Evolutionary conservation across 2,888 invertebrate species (phyloP).

Genomic region (Cerceris ruficornis): DNA sequence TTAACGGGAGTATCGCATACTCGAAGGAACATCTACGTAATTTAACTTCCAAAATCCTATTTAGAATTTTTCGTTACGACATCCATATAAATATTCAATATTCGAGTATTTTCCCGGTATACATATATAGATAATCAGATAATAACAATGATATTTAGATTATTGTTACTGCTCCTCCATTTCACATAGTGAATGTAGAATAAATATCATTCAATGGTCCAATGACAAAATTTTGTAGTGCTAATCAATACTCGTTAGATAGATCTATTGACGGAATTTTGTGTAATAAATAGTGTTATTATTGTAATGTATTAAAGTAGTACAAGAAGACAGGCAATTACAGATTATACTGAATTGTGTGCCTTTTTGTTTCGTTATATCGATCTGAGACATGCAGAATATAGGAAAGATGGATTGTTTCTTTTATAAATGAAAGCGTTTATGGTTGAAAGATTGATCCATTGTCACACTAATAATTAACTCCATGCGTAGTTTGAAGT

Average conservation of each 20-base stretch:
- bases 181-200: conserved; percentile 44
- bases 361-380: conserved; percentile 70
- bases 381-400: conserved; percentile 66
- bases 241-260: conserved; percentile 67
- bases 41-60: conserved; percentile 32
- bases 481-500: conserved; percentile 21
- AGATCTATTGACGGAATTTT: conserved; percentile 62
- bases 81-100: conserved; percentile 12
- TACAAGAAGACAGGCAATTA: conserved; percentile 38
- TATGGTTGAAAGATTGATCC: conserved; percentile 74
- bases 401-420: conserved; percentile 73
- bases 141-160: conserved; percentile 31
- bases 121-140: conserved; percentile 35
- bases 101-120: conserved; percentile 32
- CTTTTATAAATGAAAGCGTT: conserved; percentile 69
- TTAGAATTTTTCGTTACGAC: conserved; percentile 27
- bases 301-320: conserved; percentile 7
- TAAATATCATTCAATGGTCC: conserved; percentile 39
- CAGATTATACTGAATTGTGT: conserved; percentile 59
- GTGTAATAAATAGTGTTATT: conserved; percentile 52
- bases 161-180: conserved; percentile 42
- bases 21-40: conserved; percentile 22
- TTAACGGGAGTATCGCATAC: conserved; percentile 24
- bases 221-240: conserved; percentile 53
- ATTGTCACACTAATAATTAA: conserved; percentile 68